Conservation (phyloP, 2,113 vertebrate species). For the Cranoglanis bouderius region DNA sequence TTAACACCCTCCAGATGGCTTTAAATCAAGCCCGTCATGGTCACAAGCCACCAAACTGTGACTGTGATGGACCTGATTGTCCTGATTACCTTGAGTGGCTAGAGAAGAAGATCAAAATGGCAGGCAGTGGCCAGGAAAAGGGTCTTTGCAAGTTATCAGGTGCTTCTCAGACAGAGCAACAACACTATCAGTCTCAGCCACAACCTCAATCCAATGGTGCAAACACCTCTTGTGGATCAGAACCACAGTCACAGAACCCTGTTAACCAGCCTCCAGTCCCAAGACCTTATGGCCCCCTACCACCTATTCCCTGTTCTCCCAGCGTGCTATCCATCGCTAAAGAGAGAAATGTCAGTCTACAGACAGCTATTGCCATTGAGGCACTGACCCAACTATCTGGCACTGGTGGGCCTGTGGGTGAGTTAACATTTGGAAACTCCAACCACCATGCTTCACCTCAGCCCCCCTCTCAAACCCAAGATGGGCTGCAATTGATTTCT, state of each 20-base stretch:
- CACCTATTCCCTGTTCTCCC: conserved; percentile 87
- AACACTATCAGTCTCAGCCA: conserved; percentile 54
- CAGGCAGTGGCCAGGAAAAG: conserved; percentile 65
- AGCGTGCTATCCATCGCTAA: conserved; percentile 91
- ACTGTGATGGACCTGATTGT: conserved; percentile 94
- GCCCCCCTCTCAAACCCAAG: conserved; percentile 54
- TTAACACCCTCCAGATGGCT: conserved; percentile 84
- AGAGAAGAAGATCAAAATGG: conserved; percentile 91
- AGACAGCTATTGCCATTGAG: conserved; percentile 95
- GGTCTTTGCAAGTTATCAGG: conserved; percentile 59
- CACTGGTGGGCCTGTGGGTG: conserved; percentile 62
- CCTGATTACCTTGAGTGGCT: conserved; percentile 98
- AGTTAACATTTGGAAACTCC: conserved; percentile 62
- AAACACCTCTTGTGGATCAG: conserved; percentile 54
- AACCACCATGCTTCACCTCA: conserved; percentile 59
- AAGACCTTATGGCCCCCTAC: conserved; percentile 68
- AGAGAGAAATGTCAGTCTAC: conserved; percentile 94
- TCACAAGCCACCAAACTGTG: conserved; percentile 92
- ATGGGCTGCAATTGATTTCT: conserved; percentile 58
- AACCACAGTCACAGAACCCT: conserved; percentile 45
- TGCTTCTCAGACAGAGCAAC: conserved; percentile 41
- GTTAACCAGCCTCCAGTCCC: conserved; percentile 53
- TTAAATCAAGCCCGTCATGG: conserved; percentile 89
- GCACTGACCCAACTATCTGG: conserved; percentile 92
- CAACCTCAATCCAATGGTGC: conserved; percentile 65